Evolutionary conservation across 2,888 invertebrate genomes (phyloP), one percentile per base, ranked within the genome.

Genomic region (Lymantria monacha): DNA sequence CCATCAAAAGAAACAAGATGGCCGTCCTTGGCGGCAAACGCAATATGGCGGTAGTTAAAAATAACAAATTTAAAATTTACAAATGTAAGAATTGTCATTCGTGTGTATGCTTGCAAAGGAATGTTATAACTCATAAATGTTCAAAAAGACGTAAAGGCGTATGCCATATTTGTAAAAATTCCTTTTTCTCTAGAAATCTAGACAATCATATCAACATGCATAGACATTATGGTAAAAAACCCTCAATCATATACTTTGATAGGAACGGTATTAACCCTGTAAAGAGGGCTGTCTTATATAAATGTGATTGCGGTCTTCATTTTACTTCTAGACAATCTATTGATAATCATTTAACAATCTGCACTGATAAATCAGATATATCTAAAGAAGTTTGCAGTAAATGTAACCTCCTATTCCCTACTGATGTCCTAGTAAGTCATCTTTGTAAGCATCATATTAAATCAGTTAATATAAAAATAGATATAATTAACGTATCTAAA

Each of bases 291-390:
- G 65, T 59, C 13, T 49, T 78, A 0, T 79, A 61, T 37, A 62
- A 70, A 55, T 81, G 79, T 12, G 33, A 57, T 0, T 81, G 81
- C 9, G 75, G 76, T 0, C 38, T 81, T 0, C 79, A 81, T 50
- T 80, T 65, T 14, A 74, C 71, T 0, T 70, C 78, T 0, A 37
- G 64, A 8, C 57, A 57, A 11, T 55, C 65, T 0, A 55, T 76
- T 0, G 64, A 72, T 0, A 69, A 58, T 3, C 81, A 81, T 47
- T 45, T 66, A 1, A 51, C 59, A 1, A 13, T 49, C 0, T 76
- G 76, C 12, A 52, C 51, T 3, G 48, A 57, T 0, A 9, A 42
- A 0, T 11, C 54, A 0, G 55, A 58, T 0, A 58, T 73, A 0
- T 66, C 64, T 0, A 69, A 66, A 48, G 78, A 76, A 15, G 63